These are phyloP conservation scores for Centrocercus urophasianus DNA, from an alignment of 2,113 vertebrate species.

Conservation along the genomic window DNA sequence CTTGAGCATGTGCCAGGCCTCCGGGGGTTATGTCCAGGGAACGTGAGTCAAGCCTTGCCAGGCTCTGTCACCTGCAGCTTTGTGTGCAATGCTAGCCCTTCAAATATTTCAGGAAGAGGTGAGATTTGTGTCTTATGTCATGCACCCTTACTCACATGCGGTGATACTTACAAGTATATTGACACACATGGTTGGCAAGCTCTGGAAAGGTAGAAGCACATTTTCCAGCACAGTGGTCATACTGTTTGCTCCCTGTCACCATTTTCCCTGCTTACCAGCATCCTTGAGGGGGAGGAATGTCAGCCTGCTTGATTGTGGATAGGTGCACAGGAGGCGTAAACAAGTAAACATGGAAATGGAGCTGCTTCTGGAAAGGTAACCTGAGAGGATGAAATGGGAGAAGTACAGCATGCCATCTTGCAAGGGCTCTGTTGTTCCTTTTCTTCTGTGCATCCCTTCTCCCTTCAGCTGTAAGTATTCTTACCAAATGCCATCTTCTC, in stretches of 20 bases:
- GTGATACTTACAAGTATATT: background rate
- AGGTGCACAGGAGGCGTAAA: background rate
- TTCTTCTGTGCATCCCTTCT: background rate
- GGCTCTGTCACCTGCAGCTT: background rate
- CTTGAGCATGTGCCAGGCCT: background rate
- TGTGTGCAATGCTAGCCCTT: background rate
- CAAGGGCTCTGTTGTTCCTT: background rate
- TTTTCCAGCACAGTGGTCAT: background rate
- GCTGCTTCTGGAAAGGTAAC: background rate
- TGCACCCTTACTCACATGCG: background rate
- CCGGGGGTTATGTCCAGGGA: background rate
- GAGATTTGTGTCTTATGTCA: background rate
- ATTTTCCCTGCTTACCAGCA: background rate
- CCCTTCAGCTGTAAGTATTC: background rate
- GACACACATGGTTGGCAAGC: background rate
- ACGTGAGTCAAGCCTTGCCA: background rate
- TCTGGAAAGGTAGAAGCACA: background rate
- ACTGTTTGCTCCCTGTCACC: background rate
- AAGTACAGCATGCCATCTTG: background rate
- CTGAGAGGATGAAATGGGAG: background rate
- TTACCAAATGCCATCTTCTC: background rate
- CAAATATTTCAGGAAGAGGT: background rate
- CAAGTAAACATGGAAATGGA: background rate
- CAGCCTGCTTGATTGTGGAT: background rate
- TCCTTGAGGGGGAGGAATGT: rapidly evolving